phyloP scores from a whole-genome alignment of 2,113 vertebrate genomes.

The Scomber japonicus region DNA sequence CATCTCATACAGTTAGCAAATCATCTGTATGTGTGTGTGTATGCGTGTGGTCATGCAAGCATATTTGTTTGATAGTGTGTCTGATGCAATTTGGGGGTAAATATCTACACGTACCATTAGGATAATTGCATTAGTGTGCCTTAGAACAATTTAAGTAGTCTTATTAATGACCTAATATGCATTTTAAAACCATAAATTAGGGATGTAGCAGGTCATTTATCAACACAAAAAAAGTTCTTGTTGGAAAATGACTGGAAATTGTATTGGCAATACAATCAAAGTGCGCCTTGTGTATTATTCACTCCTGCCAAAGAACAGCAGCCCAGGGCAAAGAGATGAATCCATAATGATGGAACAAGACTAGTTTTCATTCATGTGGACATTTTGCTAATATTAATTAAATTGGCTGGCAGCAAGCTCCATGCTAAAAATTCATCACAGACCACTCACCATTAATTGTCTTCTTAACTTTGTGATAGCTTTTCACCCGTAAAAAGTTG shows the following conservation, averaged over 20 bases:
- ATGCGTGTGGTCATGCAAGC: conserved; percentile 13
- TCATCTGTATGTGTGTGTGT: conserved; percentile 28
- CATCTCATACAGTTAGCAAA: conserved; percentile 33
- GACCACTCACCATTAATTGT: neutral
- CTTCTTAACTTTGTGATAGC: neutral
- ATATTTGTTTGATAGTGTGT: neutral
- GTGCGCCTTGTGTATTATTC: conserved; percentile 1
- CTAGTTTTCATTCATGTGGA: conserved; percentile 44
- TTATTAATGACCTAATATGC: conserved; percentile 11
- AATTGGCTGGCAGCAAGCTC: conserved; percentile 22
- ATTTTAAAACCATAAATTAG: conserved; percentile 30
- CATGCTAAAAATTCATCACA: neutral
- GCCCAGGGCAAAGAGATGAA: conserved; percentile 37
- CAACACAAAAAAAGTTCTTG: neutral
- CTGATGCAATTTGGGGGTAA: conserved; percentile 18
- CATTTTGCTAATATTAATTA: conserved; percentile 40
- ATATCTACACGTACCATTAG: neutral
- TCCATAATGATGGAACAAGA: conserved; percentile 41
- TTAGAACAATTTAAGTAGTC: neutral
- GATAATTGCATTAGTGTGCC: neutral
- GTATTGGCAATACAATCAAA: conserved; percentile 15
- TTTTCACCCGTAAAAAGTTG: neutral
- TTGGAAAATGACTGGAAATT: neutral
- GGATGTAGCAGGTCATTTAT: conserved; percentile 2
- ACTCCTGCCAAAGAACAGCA: conserved; percentile 21